phyloP scores from a whole-genome alignment of 2,888 invertebrate species.

The Nemotelus nigrinus region DNA sequence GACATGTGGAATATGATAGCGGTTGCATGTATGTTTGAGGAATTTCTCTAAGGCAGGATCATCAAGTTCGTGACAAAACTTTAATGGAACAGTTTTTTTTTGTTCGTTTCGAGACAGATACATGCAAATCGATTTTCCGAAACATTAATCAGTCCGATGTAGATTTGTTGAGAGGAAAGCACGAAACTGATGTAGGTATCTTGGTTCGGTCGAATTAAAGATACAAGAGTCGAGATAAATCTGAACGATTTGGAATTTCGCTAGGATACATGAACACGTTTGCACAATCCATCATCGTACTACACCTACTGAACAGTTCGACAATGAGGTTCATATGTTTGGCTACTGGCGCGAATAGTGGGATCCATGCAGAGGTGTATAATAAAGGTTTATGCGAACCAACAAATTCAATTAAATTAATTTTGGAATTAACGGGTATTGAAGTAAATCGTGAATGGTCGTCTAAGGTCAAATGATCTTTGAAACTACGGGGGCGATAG shows the following conservation, averaged over 20 bases:
- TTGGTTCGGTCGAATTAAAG: slow-evolving; percentile 2
- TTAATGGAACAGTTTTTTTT: slow-evolving; percentile 16
- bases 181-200: slow-evolving; percentile 13
- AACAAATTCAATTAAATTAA: too few relatives aligned
- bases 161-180: not conserved
- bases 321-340: slow-evolving; percentile 44
- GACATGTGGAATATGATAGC: slow-evolving; percentile 30
- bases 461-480: too few relatives aligned
- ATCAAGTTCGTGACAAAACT: slow-evolving; percentile 37
- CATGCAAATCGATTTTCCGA: slow-evolving; percentile 37
- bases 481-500: too few relatives aligned
- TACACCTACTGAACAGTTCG: slow-evolving; percentile 20
- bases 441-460: too few relatives aligned
- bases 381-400: too few relatives aligned
- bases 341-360: not conserved
- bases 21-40: slow-evolving; percentile 14
- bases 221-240: slow-evolving; percentile 29
- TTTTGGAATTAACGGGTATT: too few relatives aligned
- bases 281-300: slow-evolving; percentile 48
- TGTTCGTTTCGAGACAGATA: not conserved
- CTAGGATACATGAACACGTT: slow-evolving; percentile 50
- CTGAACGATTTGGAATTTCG: slow-evolving; percentile 18
- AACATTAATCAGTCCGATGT: slow-evolving; percentile 34
- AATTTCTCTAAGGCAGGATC: slow-evolving; percentile 15
- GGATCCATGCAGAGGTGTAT: not conserved